Percentiles rank a stretch among this genome's conserved stretches.
phyloP scores from a whole-genome alignment of 2,113 vertebrate species.

The Phalacrocorax aristotelis region DNA sequence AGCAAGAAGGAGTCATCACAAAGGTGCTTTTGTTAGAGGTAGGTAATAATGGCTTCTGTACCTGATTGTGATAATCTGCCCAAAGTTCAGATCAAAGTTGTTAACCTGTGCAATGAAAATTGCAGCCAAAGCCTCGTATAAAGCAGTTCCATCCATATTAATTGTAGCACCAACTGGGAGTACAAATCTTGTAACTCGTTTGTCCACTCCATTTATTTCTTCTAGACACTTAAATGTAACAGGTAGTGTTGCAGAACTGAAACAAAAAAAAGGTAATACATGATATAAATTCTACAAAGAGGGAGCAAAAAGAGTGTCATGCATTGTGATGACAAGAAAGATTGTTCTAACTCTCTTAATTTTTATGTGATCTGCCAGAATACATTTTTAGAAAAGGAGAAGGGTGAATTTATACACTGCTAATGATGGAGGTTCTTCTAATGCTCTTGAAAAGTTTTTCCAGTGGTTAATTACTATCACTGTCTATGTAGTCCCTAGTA shows the following conservation, averaged over 20 bases:
- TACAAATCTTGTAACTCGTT: conserved; percentile 92
- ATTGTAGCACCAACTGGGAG: conserved; percentile 95
- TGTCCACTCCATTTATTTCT: conserved; percentile 93
- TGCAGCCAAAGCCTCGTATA: conserved; percentile 94
- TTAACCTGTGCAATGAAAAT: conserved; percentile 98
- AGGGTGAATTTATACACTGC: background rate
- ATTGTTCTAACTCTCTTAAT: background rate
- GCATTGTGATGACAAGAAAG: background rate
- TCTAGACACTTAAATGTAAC: conserved; percentile 96
- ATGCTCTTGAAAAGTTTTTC: background rate
- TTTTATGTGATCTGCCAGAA: background rate
- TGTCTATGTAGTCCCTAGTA: background rate
- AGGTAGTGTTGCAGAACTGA: conserved; percentile 92
- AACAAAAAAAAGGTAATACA: background rate
- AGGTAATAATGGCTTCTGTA: conserved; percentile 50
- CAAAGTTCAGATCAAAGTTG: conserved; percentile 91
- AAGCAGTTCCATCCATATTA: conserved; percentile 95
- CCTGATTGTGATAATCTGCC: conserved; percentile 98
- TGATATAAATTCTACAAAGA: background rate
- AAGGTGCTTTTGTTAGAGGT: background rate
- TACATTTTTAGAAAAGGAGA: background rate
- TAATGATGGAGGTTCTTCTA: background rate
- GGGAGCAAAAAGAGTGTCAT: background rate
- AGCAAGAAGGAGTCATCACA: background rate
- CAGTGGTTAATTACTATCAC: background rate